Evolutionary conservation across 1,140 invertebrate genomes (phyloP), one percentile per base, ranked within the genome.

Genomic region (Bombus balteatus): DNA sequence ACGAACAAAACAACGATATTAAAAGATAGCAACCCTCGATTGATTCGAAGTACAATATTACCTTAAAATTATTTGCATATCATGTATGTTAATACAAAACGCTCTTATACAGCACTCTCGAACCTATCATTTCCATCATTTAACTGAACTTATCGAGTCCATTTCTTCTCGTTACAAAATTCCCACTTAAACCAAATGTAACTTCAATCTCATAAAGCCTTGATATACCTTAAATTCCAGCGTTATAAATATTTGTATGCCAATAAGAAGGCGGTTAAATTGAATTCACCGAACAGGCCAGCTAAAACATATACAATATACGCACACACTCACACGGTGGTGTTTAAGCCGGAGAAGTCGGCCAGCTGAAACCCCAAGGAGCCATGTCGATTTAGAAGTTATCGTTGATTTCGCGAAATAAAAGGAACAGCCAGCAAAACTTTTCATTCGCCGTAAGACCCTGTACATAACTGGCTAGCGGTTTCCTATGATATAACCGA

Each of bases 401-500:
- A 78, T 53, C 39, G 57, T 73, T 57, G 70, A 68, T 43, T 65
- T 28, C 0, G 25, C 22, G 78, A 68, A 75, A 75, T 34, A 62
- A 74, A 68, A 81, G 68, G 47, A 41, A 81, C 37, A 57, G 39
- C 32, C 15, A 10, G 28, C 3, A 43, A 81, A 85, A 81, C 57
- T 85, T 85, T 85, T 85, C 78, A 75, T 74, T 85, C 71, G 83
- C 75, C 9, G 39, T 37, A n/a, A 71, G 76, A 71, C 39, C 76
- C 53, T 79, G 72, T 81, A 81, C 80, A 62, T 74, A 82, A 76
- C 85, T 53, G 39, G 66, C 41, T 28, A 53, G 53, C 70, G 74
- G 22, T 88, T 83, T 84, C 71, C 41, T 47, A 72, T 76, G 72
- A 88, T 90, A 90, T n/a, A 86, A 83, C 66, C 77, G 74, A 81